Evolutionary conservation across 2,113 vertebrate genomes (phyloP).

Genomic region (Catagonus wagneri): DNA sequence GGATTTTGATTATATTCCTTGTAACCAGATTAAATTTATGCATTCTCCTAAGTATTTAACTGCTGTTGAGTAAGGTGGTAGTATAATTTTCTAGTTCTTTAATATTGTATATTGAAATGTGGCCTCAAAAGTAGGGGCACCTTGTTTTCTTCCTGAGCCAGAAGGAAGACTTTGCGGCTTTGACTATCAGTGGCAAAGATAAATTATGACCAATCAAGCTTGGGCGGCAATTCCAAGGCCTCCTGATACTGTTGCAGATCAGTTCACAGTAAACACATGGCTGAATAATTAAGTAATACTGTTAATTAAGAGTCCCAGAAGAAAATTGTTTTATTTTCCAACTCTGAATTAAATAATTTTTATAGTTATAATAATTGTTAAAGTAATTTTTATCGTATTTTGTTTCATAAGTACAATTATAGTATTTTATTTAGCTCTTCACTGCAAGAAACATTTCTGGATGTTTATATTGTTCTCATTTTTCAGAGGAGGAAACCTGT

Average conservation of each 20-base stretch:
- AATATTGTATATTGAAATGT: not conserved
- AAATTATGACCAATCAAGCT: not conserved
- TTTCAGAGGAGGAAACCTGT: constrained; percentile 28
- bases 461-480: constrained; percentile 15
- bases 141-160: constrained; percentile 30
- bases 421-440: constrained; percentile 13
- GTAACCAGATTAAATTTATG: not conserved
- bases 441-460: not conserved
- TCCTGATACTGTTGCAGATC: not conserved
- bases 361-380: not conserved
- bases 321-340: not conserved
- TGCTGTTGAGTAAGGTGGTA: not conserved
- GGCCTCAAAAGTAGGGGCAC: not conserved
- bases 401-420: not conserved
- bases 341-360: not conserved
- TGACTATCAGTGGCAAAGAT: not conserved
- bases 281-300: constrained; percentile 41
- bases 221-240: not conserved
- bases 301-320: constrained; percentile 10
- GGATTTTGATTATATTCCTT: not conserved
- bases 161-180: not conserved
- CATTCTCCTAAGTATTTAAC: not conserved
- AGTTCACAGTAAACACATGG: constrained; percentile 29
- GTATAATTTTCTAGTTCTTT: not conserved
- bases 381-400: constrained; percentile 30